Evolutionary conservation across 2,888 invertebrate genomes (phyloP), one percentile per base, ranked within the genome.

Genomic region (Alsophila aescularia): DNA sequence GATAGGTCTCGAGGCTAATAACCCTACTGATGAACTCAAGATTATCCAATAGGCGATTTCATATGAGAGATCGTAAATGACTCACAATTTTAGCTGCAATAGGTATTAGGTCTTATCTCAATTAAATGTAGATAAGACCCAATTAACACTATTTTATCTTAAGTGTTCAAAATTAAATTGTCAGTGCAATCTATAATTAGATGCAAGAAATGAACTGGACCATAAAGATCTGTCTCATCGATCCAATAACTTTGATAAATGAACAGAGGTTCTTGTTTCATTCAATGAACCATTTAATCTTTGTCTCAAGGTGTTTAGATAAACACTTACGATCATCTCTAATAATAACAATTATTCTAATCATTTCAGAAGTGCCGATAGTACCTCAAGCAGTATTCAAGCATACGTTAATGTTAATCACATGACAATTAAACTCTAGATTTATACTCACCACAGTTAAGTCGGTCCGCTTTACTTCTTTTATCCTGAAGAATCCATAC

Each of bases 401-500:
- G 21, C 31, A 21, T 44, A 52, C 45, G 52, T 47, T 43, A 52
- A 52, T 56, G 41, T 36, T 24, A 53, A 41, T 15, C 7, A 34
- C 9, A 32, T 12, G 12, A 16, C n/a, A 44, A 34, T 18, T 18
- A 24, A 24, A 5, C 5, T 24, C 2, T 34, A 41, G 32, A 47
- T 31, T 35, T 37, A 65, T 73, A 85, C 90, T 83, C 64, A 91
- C 90, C 72, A 77, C 68, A 57, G 70, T 73, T 6, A 81, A 58
- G 54, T 86, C 76, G 6, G 72, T 72, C 66, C 79, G 83, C 68
- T 92, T 94, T 35, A 93, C 93, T 82, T 97, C 96, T 59, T 95
- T 93, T 60, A 97, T 93, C 61, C 94, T 93, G 64, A 94, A 93
- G 66, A 94, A 92, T 0, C 96, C 96, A 69, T 96, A 96, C 52